Conservation (phyloP, 2,797 vertebrate species). For the Pipistrellus nathusii region DNA sequence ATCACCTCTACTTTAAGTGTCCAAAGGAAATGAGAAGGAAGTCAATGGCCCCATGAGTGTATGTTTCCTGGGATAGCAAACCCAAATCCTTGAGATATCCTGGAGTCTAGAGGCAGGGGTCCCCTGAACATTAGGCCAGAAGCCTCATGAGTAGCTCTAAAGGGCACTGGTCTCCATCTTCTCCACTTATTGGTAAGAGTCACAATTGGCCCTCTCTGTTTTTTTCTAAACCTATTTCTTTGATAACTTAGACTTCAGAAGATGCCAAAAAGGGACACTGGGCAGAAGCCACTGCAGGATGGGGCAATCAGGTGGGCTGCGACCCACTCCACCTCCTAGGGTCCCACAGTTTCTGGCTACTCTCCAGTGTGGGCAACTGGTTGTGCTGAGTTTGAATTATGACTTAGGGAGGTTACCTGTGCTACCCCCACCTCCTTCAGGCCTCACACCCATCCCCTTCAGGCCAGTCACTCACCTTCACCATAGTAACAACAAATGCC, state of each 20-base stretch:
- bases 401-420: not conserved
- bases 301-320: not conserved
- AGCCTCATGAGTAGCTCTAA: not conserved
- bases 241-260: not conserved
- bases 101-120: not conserved
- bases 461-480: not conserved
- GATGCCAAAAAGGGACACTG: not conserved
- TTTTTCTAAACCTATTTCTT: not conserved
- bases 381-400: not conserved
- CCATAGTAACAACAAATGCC: not conserved
- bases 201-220: not conserved
- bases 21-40: not conserved
- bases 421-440: not conserved
- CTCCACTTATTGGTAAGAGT: not conserved
- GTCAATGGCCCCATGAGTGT: not conserved
- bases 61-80: not conserved
- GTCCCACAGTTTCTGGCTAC: not conserved
- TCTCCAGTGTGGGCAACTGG: not conserved
- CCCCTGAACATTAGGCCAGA: not conserved
- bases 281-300: not conserved
- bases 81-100: not conserved
- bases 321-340: too few relatives aligned
- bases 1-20: not conserved
- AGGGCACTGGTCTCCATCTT: not conserved
- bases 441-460: too few relatives aligned